Base-by-base conservation (phyloP, 2,888 invertebrate genomes). In the Lithosia quadra region DNA sequence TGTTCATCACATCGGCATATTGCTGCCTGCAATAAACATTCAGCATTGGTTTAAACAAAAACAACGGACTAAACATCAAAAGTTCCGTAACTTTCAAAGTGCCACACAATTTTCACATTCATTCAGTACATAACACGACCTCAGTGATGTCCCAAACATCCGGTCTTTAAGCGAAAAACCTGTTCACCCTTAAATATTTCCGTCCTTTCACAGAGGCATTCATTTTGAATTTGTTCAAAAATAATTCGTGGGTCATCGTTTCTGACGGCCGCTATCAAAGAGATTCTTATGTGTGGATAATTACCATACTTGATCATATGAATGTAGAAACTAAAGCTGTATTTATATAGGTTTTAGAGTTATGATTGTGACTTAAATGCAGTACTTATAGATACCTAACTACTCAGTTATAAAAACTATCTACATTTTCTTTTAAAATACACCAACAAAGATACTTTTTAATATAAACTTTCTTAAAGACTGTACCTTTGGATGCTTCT, bases 141-240 rank as follows among this genome's bases (percentile, higher is more conserved):
- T 22, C 64, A 64, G 64, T 60, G 55, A 68, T 61, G 64, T 68
- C 39, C 64, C 68, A 68, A 68, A 65, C 68, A 65, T 68, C 68
- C 68, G 64, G 60, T 36, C 60, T 64, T 61, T 55, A 68, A 68
- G 56, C 68, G 68, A 68, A 68, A 65, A 64, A 68, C 43, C 57
- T 49, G 68, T 64, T 64, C 60, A 64, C 55, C 68, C 64, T 56
- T 68, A 56, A 68, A 68, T 64, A 57, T 64, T 64, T 57, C 24
- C 64, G 22, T 61, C 55, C 53, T 68, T 64, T 68, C 58, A 68
- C 64, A 68, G 36, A 64, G 55, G 58, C 58, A 60, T 68, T 34
- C 55, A 68, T 68, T 64, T 68, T 60, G 64, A 65, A 65, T 68
- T 60, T 56, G 61, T 65, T 61, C 56, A 64, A 61, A 68, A 39